Conservation (phyloP, 2,888 invertebrate species). For the Agelastica alni region DNA sequence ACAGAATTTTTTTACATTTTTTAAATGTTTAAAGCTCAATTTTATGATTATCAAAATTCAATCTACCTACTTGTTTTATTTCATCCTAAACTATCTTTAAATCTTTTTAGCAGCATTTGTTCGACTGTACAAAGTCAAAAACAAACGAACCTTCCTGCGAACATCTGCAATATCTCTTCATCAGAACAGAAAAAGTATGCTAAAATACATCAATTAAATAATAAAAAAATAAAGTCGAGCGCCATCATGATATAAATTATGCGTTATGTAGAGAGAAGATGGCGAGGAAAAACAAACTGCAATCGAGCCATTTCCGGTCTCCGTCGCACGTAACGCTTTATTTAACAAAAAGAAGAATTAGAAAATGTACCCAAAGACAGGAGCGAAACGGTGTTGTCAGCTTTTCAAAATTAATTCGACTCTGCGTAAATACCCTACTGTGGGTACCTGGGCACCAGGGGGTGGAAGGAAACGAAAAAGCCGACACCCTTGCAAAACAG, state of each 20-base stretch:
- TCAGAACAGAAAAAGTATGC: background rate
- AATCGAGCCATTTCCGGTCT: constrained; percentile 45
- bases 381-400: constrained; percentile 15
- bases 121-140: background rate
- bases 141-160: background rate
- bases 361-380: constrained; percentile 22
- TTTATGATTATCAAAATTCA: too few relatives aligned
- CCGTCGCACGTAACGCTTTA: constrained; percentile 33
- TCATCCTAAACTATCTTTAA: too few relatives aligned
- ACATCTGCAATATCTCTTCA: background rate
- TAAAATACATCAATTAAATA: constrained; percentile 1
- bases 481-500: too few relatives aligned
- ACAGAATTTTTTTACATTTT: background rate
- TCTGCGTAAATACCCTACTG: too few relatives aligned
- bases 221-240: constrained; percentile 1
- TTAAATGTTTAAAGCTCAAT: too few relatives aligned
- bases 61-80: too few relatives aligned
- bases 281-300: constrained; percentile 31
- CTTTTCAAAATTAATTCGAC: too few relatives aligned
- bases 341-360: constrained; percentile 22
- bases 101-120: too few relatives aligned
- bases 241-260: constrained; percentile 32
- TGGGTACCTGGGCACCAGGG: too few relatives aligned
- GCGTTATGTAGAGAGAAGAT: constrained; percentile 18
- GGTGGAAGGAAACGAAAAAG: too few relatives aligned